phyloP scores from a whole-genome alignment of 2,797 vertebrate genomes.

The Hyperoplus lanceolatus region DNA sequence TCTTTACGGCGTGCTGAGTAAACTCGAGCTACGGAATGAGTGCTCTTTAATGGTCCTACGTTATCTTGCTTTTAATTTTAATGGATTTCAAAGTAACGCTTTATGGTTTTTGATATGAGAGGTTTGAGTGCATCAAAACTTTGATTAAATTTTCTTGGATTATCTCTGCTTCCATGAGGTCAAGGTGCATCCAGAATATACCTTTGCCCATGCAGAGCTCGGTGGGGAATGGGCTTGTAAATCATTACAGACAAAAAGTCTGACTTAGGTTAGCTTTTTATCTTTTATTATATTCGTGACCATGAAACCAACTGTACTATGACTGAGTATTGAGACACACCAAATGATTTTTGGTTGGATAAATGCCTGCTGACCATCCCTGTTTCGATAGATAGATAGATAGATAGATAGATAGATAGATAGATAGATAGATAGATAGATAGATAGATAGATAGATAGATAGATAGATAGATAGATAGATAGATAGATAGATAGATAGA shows the following conservation, averaged over 20 bases:
- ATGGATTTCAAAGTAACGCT: slow-evolving; percentile 27
- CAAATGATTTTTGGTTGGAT: not conserved
- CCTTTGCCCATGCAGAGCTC: slow-evolving; percentile 25
- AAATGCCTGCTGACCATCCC: not conserved
- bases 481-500: slow-evolving; percentile 12
- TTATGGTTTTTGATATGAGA: slow-evolving; percentile 33
- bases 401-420: no score
- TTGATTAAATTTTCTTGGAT: slow-evolving; percentile 28
- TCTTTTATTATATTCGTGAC: not conserved
- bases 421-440: not conserved
- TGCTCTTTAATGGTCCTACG: slow-evolving; percentile 27
- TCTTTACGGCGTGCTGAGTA: slow-evolving; percentile 18
- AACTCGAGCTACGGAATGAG: slow-evolving; percentile 28
- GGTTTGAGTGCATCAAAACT: slow-evolving; percentile 35
- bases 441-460: slow-evolving; percentile 23
- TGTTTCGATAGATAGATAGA: slow-evolving; percentile 19
- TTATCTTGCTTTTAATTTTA: slow-evolving; percentile 47
- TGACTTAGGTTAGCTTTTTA: slow-evolving; percentile 12
- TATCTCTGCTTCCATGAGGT: slow-evolving; percentile 38
- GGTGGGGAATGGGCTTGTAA: slow-evolving; percentile 36
- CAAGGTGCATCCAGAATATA: slow-evolving; percentile 54
- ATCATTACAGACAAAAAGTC: slow-evolving; percentile 42
- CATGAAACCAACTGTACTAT: not conserved
- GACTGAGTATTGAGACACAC: no score
- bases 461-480: slow-evolving; percentile 20